phyloP scores from a whole-genome alignment of 2,797 vertebrate species.

The Takifugu ocellatus region DNA sequence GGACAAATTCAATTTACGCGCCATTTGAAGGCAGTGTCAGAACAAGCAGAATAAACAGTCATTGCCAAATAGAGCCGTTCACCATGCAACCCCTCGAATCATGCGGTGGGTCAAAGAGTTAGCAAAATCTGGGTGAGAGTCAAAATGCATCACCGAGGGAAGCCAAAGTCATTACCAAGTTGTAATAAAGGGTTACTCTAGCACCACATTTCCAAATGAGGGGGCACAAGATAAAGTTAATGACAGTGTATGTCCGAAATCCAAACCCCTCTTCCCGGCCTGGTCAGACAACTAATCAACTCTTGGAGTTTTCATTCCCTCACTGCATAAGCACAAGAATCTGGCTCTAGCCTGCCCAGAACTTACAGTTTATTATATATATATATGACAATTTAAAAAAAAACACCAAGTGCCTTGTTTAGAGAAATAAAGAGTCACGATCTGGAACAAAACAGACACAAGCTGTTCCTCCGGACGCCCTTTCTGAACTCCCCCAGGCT shows the following conservation, averaged over 20 bases:
- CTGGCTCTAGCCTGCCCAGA: slow-evolving; percentile 43
- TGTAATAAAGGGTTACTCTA: slow-evolving; percentile 72
- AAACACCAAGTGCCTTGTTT: slow-evolving; percentile 68
- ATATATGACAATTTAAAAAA: slow-evolving; percentile 36
- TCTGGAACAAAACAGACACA: slow-evolving; percentile 15
- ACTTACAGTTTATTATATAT: slow-evolving; percentile 59
- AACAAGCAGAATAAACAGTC: slow-evolving; percentile 6
- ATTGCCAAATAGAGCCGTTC: slow-evolving; percentile 25
- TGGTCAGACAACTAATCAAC: slow-evolving; percentile 61
- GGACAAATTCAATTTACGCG: slow-evolving; percentile 1
- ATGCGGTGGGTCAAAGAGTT: slow-evolving; percentile 59
- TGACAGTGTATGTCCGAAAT: slow-evolving; percentile 71
- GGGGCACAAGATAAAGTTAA: slow-evolving; percentile 64
- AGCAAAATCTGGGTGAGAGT: slow-evolving; percentile 68
- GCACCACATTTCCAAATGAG: slow-evolving; percentile 72
- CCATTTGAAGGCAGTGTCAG: background rate
- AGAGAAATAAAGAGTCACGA: slow-evolving; percentile 60
- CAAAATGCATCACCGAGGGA: slow-evolving; percentile 53
- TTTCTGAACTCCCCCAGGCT: slow-evolving; percentile 14
- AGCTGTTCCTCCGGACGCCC: slow-evolving; percentile 1
- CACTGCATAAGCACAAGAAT: slow-evolving; percentile 54
- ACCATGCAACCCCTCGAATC: slow-evolving; percentile 39
- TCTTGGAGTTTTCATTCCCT: slow-evolving; percentile 51
- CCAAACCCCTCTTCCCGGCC: slow-evolving; percentile 58
- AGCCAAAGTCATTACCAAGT: slow-evolving; percentile 52